Evolutionary conservation across 2,113 vertebrate species (phyloP).

Genomic region (Hemicordylus capensis): DNA sequence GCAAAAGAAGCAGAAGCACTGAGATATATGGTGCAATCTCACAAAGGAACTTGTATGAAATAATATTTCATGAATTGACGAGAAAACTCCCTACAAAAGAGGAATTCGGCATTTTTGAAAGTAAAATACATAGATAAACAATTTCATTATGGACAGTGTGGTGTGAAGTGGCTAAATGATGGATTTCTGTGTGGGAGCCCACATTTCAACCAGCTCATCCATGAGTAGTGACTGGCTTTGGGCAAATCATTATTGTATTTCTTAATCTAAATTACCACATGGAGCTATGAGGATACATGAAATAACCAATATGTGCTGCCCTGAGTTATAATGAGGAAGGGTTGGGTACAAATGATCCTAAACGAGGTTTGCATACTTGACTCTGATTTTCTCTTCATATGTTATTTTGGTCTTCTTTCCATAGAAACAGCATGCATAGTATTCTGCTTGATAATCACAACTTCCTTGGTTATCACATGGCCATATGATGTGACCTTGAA

Average conservation of each 20-base stretch:
- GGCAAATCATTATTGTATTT: neutral
- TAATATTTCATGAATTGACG: constrained; percentile 43
- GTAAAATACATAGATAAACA: constrained; percentile 36
- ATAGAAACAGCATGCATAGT: neutral
- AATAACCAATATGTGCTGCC: neutral
- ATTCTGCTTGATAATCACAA: neutral
- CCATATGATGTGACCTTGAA: neutral
- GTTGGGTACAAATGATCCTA: no score
- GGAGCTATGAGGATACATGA: neutral
- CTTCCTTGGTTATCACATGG: neutral
- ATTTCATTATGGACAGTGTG: neutral
- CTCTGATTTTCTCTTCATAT: neutral
- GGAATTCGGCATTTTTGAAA: constrained; percentile 49
- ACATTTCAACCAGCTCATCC: neutral
- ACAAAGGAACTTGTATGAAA: constrained; percentile 38
- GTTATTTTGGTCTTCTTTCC: neutral
- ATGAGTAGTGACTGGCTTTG: neutral
- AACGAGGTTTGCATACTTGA: neutral
- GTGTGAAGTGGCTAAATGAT: neutral
- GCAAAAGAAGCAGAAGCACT: constrained; percentile 57
- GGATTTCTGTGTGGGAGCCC: neutral
- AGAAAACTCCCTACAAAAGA: constrained; percentile 37
- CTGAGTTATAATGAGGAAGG: neutral
- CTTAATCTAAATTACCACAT: neutral
- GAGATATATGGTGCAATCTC: constrained; percentile 52